Evolutionary conservation across 2,797 vertebrate genomes (phyloP), one percentile per base, ranked within the genome.

Genomic region (Stomatorhinus walkeri): DNA sequence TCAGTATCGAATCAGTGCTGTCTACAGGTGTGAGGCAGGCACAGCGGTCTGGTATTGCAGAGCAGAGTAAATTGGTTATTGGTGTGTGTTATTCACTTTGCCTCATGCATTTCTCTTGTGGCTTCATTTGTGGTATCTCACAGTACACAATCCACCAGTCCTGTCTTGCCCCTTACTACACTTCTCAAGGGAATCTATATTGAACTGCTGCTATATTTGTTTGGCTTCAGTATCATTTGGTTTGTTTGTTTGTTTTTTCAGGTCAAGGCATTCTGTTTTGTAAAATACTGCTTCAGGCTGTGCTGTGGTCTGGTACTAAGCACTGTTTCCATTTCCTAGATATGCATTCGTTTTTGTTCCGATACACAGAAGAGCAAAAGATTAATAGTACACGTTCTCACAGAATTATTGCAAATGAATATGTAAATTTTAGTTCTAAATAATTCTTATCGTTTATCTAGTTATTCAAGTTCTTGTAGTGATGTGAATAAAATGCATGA

Each of bases 101-200:
- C 92, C 95, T 93, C 94, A 91, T 93, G 94, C 92, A 19, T 87
- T 93, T 92, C 94, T 96, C 94, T 95, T 94, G 94, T 96, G 95
- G 95, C 94, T 95, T 93, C 92, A 89, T 92, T 85, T 24, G 76
- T 48, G 28, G 91, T 93, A 90, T 92, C 56, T 84, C 14, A 90
- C 92, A 91, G 91, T 92, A 92, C 94, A 95, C 94, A 94, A 94
- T 93, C 93, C 91, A 88, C 92, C 90, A 89, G 88, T 93, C 93
- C 92, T 90, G 88, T 93, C 93, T 92, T 90, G 91, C 93, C 91
- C 87, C 49, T 81, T 64, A 91, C 93, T 22, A 90, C 88, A 32
- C 7, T 85, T 88, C 91, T 94, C 93, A 91, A 88, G 94, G 93
- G 92, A 93, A 92, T 87, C 88, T 28, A 52, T 91, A 83, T 90